Conservation (phyloP, 2,797 vertebrate species). For the Odontamblyopus rebecca region DNA sequence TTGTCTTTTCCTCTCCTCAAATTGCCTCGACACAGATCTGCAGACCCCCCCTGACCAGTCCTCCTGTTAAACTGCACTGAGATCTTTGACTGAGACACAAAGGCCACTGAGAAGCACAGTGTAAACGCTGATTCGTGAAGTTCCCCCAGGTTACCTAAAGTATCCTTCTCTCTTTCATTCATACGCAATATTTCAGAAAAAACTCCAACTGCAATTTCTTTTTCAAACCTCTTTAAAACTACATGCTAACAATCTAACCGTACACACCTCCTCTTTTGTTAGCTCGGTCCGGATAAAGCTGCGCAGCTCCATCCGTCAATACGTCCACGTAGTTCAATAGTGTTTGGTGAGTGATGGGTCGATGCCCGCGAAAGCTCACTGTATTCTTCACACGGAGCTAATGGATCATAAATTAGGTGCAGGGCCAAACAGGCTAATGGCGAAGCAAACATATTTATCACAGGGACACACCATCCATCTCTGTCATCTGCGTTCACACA, state of each 20-base stretch:
- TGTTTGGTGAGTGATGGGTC: conserved; percentile 8
- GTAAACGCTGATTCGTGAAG: too few species aligned
- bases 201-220: not conserved
- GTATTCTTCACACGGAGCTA: conserved; percentile 18
- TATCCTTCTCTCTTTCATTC: too few species aligned
- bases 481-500: conserved; percentile 10
- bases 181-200: too few species aligned
- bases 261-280: not conserved
- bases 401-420: conserved; percentile 25
- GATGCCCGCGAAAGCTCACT: not conserved
- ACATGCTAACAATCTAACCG: not conserved
- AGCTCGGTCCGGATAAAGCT: not conserved
- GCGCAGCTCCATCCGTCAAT: conserved; percentile 15
- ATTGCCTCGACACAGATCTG: too few species aligned
- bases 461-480: conserved; percentile 18
- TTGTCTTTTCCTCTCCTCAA: too few species aligned
- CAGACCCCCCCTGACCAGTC: too few species aligned
- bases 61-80: too few species aligned
- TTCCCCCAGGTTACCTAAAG: too few species aligned
- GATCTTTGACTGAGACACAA: too few species aligned
- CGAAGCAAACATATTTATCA: conserved; percentile 25
- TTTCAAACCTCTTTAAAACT: not conserved
- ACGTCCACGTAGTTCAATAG: not conserved
- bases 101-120: too few species aligned
- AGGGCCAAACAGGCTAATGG: conserved; percentile 13